Percentiles rank a stretch among this genome's conserved stretches.
These are phyloP conservation scores for Thymelicus sylvestris DNA, from an alignment of 2,888 invertebrate species.

Conservation along the genomic window DNA sequence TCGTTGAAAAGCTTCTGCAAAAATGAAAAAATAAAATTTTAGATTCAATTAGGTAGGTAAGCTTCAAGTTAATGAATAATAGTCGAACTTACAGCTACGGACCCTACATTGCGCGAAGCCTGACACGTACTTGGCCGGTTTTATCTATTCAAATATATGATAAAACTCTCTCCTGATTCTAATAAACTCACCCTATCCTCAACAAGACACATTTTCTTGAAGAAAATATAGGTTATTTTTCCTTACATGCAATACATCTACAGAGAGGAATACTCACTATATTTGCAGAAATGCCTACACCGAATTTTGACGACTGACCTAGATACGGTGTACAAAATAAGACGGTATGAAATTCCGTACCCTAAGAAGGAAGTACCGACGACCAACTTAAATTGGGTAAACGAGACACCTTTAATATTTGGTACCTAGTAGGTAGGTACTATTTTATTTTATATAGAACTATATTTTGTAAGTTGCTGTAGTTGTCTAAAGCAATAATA, in stretches of 20 bases:
- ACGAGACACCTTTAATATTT: background rate
- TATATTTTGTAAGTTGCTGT: too few relatives aligned
- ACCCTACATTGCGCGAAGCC: too few relatives aligned
- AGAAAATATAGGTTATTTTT: slow-evolving; percentile 14
- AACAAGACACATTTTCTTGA: background rate
- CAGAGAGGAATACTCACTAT: background rate
- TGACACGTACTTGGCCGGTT: too few relatives aligned
- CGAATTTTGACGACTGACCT: background rate
- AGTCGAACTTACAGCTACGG: too few relatives aligned
- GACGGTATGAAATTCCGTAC: background rate
- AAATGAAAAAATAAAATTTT: too few relatives aligned
- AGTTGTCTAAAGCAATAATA: too few relatives aligned
- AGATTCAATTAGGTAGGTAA: too few relatives aligned
- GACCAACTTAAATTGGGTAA: background rate
- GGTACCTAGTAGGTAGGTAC: too few relatives aligned
- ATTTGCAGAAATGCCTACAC: background rate
- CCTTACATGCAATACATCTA: slow-evolving; percentile 2
- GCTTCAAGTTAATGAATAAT: too few relatives aligned
- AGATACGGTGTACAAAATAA: background rate
- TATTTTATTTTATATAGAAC: too few relatives aligned
- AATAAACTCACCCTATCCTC: slow-evolving; percentile 7
- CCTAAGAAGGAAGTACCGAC: background rate
- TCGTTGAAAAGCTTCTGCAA: too few relatives aligned
- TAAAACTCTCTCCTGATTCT: background rate
- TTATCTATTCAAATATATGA: slow-evolving; percentile 9